These are phyloP conservation scores for Diadumene lineata DNA, from an alignment of 92 coral and sea anemone species.

Conservation along the genomic window DNA sequence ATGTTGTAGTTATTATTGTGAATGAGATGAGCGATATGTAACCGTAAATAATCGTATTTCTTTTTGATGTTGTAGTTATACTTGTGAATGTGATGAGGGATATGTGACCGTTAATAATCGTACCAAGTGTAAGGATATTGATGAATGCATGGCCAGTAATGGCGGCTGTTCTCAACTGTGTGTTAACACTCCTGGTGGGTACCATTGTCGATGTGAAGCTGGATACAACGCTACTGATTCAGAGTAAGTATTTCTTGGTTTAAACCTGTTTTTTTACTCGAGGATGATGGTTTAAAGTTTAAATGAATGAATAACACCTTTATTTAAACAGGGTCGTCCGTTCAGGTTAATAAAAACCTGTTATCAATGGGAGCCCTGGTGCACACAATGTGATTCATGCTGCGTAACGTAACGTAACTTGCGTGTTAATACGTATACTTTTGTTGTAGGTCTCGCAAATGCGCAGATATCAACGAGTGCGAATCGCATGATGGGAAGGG, in stretches of 20 bases:
- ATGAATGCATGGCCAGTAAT: conserved; percentile 83
- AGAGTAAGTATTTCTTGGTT: conserved; percentile 60
- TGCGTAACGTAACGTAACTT: too few species aligned
- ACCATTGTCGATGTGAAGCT: conserved; percentile 77
- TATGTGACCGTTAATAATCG: conserved; percentile 62
- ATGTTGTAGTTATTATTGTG: too few species aligned
- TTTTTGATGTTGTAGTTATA: conserved; percentile 55
- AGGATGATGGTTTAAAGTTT: too few species aligned
- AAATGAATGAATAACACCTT: too few species aligned
- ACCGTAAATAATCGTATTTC: too few species aligned
- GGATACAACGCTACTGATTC: conserved; percentile 85
- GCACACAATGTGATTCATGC: too few species aligned
- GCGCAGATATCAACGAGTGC: conserved; percentile 91
- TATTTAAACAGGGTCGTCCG: too few species aligned
- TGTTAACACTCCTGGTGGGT: conserved; percentile 79
- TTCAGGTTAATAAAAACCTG: too few species aligned
- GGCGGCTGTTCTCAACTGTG: conserved; percentile 95
- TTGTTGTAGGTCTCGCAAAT: conserved; percentile 79
- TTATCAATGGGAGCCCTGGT: too few species aligned
- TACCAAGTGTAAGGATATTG: conserved; percentile 78
- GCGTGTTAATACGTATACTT: too few species aligned
- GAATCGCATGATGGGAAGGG: conserved; percentile 85
- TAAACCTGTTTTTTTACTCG: background rate
- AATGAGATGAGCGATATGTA: too few species aligned
- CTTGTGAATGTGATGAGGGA: conserved; percentile 81